Base-by-base conservation (phyloP, 64 coral and sea anemone genomes). In the Dendronephthya gigantea region DNA sequence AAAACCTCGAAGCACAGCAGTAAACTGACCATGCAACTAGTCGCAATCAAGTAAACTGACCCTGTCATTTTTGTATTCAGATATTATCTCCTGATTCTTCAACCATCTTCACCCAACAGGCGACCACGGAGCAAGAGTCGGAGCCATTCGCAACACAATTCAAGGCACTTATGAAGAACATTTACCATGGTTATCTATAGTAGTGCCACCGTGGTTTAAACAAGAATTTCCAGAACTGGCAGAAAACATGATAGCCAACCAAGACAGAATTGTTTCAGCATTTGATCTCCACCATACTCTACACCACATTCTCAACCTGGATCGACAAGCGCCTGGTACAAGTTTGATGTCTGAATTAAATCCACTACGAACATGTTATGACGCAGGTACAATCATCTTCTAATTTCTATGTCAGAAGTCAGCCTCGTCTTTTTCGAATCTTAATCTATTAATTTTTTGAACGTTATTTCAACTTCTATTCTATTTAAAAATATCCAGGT, bases 151-250 rank as follows among this genome's bases (percentile, higher is more conserved):
- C 19, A 79, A 79, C 72, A 79, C 72, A 19, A 79, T 79, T 39
- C 72, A 79, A 39, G 72, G 72, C 36, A 39, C 32, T 35, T 39
- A 79, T 39, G 72, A 79, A 39, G 72, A 79, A 79, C 72, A 79
- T 29, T 29, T 79, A 79, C 72, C 72, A 79, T 79, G 72, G 72
- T 19, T 79, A 12, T 79, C 72, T 33, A 39, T 79, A 1, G 27
- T 79, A 8, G 2, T 79, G 13, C 72, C 72, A 39, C 32, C 72
- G 10, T 79, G 72, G 72, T 79, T 79, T 29, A 29, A 79, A 19
- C 8, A 79, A 8, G 36, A 79, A 39, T 79, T 35, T 33, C 72
- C 72, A 35, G 22, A 4, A 79, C 29, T 79, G 31, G 22, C 12
- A 15, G 15, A 35, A 11, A 79, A 79, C 37, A 10, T 79, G 15